Base-by-base conservation (phyloP, 2,797 vertebrate species). In the Microchirus variegatus region DNA sequence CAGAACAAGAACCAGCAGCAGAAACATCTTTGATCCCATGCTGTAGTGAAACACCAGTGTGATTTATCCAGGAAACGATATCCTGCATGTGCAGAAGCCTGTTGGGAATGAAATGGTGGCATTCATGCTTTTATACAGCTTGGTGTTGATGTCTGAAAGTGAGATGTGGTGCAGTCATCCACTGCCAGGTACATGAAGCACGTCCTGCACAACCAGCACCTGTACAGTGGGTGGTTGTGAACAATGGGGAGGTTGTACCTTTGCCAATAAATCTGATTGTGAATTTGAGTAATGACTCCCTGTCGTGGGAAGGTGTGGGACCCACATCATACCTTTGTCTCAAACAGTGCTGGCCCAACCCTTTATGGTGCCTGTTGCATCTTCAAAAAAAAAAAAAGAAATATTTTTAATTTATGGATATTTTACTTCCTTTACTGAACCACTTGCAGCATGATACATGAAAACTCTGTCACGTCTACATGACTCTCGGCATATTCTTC, bases 1-100 rank as follows among this genome's bases (percentile, higher is more conserved):
- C 53, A 90, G 61, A 16, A 53, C 40, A 52, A 73, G 49, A 63
- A 57, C 40, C 19, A 65, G 15, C 52, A 82, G 53, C 44, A 89
- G 38, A 70, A 88, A 42, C 53, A 45, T 47, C 22, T 37, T 73
- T 6, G 65, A 58, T 42, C 55, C 75, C 90, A 90, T 92, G 18
- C 9, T 78, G 53, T 12, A 16, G 13, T 31, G 12, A 22, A 48
- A 16, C 5, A 6, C 42, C 22, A 31, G 43, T 53, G 14, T 5
- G 51, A 13, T 40, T 1, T 36, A n/a, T 51, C 36, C 13, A 46
- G 26, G 14, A 57, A 42, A 31, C 1, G 12, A 63, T 70, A 55
- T 69, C 54, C 18, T 19, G 46, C 3, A 5, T n/a, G 53, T 31
- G n/a, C 35, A 36, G 17, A 10, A 47, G 35, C 17, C 42, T 17